Percentiles rank a stretch among this genome's conserved stretches.
Evolutionary conservation across 2,797 vertebrate species (phyloP).

Genomic region (Sebastolobus alascanus): DNA sequence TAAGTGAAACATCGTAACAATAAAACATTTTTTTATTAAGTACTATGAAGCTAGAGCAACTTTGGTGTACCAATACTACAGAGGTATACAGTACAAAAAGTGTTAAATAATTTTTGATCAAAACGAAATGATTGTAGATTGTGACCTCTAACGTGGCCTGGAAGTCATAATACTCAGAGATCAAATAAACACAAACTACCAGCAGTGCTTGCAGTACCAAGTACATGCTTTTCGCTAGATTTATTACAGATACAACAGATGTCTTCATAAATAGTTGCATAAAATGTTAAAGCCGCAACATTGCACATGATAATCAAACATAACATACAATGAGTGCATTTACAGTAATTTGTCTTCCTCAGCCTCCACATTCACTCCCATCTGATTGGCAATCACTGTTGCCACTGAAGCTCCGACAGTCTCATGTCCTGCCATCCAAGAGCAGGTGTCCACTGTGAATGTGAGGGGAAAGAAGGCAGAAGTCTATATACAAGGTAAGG

Average conservation of each 20-base stretch:
- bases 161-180: slow-evolving; percentile 75
- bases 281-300: slow-evolving; percentile 99
- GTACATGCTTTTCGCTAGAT: slow-evolving; percentile 96
- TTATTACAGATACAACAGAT: slow-evolving; percentile 99
- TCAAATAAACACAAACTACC: slow-evolving; percentile 88
- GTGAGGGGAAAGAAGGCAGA: slow-evolving; percentile 70
- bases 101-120: slow-evolving; percentile 71
- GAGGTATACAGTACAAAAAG: slow-evolving; percentile 76
- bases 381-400: slow-evolving; percentile 73
- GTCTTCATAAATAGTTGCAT: slow-evolving; percentile 99
- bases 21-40: slow-evolving; percentile 58
- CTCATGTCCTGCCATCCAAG: slow-evolving; percentile 57
- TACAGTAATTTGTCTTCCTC: slow-evolving; percentile 92
- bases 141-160: slow-evolving; percentile 58
- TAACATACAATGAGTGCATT: slow-evolving; percentile 95
- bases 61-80: slow-evolving; percentile 86
- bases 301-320: slow-evolving; percentile 98
- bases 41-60: slow-evolving; percentile 83
- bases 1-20: slow-evolving; percentile 66
- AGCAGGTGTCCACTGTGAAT: slow-evolving; percentile 81
- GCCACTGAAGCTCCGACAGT: slow-evolving; percentile 63
- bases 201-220: slow-evolving; percentile 94
- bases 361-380: slow-evolving; percentile 81
- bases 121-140: slow-evolving; percentile 75
- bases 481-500: slow-evolving; percentile 98